phyloP scores from a whole-genome alignment of 2,797 vertebrate genomes.

The Microchirus variegatus region DNA sequence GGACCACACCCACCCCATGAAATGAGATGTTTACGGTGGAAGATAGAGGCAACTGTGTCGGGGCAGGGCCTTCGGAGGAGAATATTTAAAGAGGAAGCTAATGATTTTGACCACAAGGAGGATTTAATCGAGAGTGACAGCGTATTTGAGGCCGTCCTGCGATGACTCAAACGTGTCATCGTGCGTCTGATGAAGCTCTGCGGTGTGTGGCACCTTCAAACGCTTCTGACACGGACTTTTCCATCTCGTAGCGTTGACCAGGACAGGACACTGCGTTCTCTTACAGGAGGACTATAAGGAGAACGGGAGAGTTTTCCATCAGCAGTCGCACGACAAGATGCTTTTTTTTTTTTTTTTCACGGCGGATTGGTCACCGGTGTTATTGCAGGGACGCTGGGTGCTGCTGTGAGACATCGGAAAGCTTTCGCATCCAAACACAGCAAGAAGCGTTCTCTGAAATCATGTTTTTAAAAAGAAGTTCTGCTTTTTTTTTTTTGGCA shows the following conservation, averaged over 20 bases:
- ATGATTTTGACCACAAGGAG: slow-evolving; percentile 1
- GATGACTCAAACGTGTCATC: neutral
- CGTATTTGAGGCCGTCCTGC: slow-evolving; percentile 5
- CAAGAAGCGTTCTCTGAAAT: neutral
- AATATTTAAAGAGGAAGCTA: slow-evolving; percentile 21
- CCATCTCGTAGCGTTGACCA: slow-evolving; percentile 30
- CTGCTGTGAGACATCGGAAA: slow-evolving; percentile 64
- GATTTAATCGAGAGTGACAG: neutral
- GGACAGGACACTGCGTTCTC: slow-evolving; percentile 47
- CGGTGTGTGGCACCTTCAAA: slow-evolving; percentile 18
- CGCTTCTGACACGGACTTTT: slow-evolving; percentile 10
- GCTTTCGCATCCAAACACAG: slow-evolving; percentile 14
- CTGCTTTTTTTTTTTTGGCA: neutral
- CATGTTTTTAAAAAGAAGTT: slow-evolving; percentile 7
- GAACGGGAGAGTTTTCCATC: slow-evolving; percentile 71
- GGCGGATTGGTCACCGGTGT: slow-evolving; percentile 58
- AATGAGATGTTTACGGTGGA: slow-evolving; percentile 60
- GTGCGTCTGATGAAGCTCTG: neutral
- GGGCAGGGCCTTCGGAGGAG: slow-evolving; percentile 23
- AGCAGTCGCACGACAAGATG: slow-evolving; percentile 57
- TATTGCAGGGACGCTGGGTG: slow-evolving; percentile 54
- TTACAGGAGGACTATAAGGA: slow-evolving; percentile 53
- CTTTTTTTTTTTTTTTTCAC: too few species aligned
- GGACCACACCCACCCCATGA: slow-evolving; percentile 56
- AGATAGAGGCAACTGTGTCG: slow-evolving; percentile 53